Evolutionary conservation across 2,888 invertebrate species (phyloP).

Genomic region (Syrista parreyssii): DNA sequence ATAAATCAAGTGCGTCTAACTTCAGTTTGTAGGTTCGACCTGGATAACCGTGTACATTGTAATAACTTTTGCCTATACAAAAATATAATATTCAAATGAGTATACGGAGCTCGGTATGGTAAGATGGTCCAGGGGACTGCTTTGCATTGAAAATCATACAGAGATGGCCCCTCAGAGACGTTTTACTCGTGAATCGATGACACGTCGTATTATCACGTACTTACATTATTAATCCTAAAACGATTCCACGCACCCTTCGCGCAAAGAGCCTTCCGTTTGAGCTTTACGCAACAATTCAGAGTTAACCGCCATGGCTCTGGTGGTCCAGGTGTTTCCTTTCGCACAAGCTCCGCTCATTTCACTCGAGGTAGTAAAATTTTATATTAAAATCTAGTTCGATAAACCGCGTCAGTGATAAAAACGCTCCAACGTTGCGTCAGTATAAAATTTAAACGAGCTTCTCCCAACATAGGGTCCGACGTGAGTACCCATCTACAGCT

Average conservation of each 20-base stretch:
- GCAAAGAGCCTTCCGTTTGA: not conserved
- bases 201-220: no score
- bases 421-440: constrained; percentile 35
- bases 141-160: no score
- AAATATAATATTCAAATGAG: no score
- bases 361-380: constrained; percentile 23
- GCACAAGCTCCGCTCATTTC: constrained; percentile 25
- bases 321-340: constrained; percentile 2
- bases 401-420: constrained; percentile 36
- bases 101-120: no score
- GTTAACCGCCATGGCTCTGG: not conserved
- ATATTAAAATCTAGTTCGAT: constrained; percentile 36
- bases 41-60: no score
- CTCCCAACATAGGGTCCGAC: constrained; percentile 10
- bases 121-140: no score
- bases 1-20: no score
- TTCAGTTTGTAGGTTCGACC: no score
- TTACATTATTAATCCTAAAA: not conserved
- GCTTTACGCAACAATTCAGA: not conserved
- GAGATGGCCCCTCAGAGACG: no score
- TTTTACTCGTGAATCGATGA: no score
- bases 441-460: constrained; percentile 35
- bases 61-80: no score
- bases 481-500: not conserved
- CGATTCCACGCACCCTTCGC: not conserved